Base-by-base conservation (phyloP, 2,113 vertebrate species). In the Nycticryphes semicollaris region DNA sequence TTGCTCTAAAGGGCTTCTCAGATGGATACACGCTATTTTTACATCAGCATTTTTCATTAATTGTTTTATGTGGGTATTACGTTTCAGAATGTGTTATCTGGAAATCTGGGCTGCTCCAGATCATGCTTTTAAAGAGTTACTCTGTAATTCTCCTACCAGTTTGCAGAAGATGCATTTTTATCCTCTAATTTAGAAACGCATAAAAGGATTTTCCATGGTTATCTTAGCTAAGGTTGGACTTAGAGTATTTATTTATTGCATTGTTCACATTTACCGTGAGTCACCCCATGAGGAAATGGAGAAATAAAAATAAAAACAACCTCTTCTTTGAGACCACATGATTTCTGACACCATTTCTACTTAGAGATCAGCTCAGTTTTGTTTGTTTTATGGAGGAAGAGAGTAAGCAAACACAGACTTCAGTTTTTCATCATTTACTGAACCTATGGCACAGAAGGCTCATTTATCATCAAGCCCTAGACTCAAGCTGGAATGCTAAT, bases 191-290 rank as follows among this genome's bases (percentile, higher is more conserved):
- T 62, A 91, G 48, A 94, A 92, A 89, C 2, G 1, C 37, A 72
- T 66, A 89, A 94, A 94, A 87, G 69, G 53, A 81, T 84, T 90
- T 90, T 72, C 82, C 41, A 78, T 50, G 19, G 63, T 68, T 81
- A 89, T 95, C 86, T 94, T 57, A 56, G 15, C 86, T 57, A 88
- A 66, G 67, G 76, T 6, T 56, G 37, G 67, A 91, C 70, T 76
- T 87, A 66, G 41, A 78, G 39, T 79, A 91, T 75, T 94, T 95
- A 94, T 94, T 93, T 95, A 94, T 31, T 95, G 64, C 39, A 50
- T 31, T 94, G 88, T 84, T 94, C 93, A 94, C 22, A 33, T 67
- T 66, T 64, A 91, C 76, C 67, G 73, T 72, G 39, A 89, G 41
- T 57, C 83, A 84, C 8, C 37, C 19, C 0, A 83, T 28, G 63